Evolutionary conservation across 1,140 invertebrate species (phyloP).

Genomic region (Diorhabda elongata): DNA sequence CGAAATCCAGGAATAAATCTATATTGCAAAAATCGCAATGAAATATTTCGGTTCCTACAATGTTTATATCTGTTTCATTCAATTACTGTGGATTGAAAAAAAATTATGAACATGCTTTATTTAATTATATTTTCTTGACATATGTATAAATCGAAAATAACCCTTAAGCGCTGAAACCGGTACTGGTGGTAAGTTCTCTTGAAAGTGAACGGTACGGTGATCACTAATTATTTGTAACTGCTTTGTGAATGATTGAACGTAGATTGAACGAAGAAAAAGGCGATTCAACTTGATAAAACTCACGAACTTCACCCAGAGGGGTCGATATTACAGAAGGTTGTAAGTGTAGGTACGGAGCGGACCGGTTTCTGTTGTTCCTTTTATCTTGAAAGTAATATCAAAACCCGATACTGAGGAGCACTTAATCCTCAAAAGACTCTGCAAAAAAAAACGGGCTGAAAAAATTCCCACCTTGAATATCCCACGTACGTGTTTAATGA

Average conservation of each 20-base stretch:
- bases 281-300: not conserved
- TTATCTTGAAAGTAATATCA: conserved; percentile 3
- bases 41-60: too few species aligned
- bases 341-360: not conserved
- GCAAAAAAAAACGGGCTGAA: not conserved
- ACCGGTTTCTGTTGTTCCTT: conserved; percentile 1
- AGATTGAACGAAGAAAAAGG: not conserved
- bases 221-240: conserved; percentile 2
- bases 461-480: not conserved
- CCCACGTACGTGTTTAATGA: not conserved
- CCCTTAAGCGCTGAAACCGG: not conserved
- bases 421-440: not conserved
- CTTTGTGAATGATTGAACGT: not conserved
- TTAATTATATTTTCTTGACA: too few species aligned
- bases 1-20: too few species aligned
- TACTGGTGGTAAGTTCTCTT: not conserved
- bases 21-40: too few species aligned
- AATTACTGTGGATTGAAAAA: too few species aligned
- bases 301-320: not conserved
- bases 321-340: not conserved
- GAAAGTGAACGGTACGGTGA: not conserved
- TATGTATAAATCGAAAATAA: not conserved
- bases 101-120: too few species aligned
- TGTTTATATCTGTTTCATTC: too few species aligned
- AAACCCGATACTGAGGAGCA: not conserved